phyloP scores from a whole-genome alignment of 1,140 invertebrate species.

The Heliconius hermathena region DNA sequence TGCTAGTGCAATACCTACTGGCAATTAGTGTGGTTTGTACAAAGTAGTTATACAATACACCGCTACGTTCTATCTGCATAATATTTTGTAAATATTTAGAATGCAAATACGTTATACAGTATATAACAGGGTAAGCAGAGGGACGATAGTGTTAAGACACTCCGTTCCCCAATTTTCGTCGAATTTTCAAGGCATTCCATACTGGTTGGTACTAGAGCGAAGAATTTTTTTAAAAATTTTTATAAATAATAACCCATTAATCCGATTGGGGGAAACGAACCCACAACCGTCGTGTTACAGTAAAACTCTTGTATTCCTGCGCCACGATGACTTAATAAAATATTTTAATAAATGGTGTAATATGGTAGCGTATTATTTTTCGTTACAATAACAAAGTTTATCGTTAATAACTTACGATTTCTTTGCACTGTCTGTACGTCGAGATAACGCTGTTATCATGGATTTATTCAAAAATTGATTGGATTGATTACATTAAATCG shows the following conservation, averaged over 20 bases:
- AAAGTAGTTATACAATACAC: slow-evolving; percentile 47
- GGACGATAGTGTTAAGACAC: no score
- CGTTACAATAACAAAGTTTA: slow-evolving; percentile 16
- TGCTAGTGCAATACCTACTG: slow-evolving; percentile 50
- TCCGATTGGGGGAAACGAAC: no score
- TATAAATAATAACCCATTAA: no score
- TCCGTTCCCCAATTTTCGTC: no score
- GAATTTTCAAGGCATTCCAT: no score
- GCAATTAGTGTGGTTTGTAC: slow-evolving; percentile 67
- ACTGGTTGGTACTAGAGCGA: no score
- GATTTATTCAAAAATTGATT: slow-evolving; percentile 53
- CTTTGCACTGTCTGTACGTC: slow-evolving; percentile 35
- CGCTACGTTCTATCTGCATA: slow-evolving; percentile 37
- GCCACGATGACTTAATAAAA: not conserved
- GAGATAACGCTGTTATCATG: slow-evolving; percentile 40
- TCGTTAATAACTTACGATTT: slow-evolving; percentile 37
- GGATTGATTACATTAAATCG: slow-evolving; percentile 55
- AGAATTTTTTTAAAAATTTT: no score
- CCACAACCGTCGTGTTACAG: no score
- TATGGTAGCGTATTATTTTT: slow-evolving; percentile 32
- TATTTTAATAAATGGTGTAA: slow-evolving; percentile 21
- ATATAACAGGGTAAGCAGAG: no score
- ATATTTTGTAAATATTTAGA: not conserved
- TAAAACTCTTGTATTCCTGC: no score
- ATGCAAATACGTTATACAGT: no score